Conservation (phyloP, 1,140 invertebrate genomes). For the Holcopasites calliopsidis region DNA sequence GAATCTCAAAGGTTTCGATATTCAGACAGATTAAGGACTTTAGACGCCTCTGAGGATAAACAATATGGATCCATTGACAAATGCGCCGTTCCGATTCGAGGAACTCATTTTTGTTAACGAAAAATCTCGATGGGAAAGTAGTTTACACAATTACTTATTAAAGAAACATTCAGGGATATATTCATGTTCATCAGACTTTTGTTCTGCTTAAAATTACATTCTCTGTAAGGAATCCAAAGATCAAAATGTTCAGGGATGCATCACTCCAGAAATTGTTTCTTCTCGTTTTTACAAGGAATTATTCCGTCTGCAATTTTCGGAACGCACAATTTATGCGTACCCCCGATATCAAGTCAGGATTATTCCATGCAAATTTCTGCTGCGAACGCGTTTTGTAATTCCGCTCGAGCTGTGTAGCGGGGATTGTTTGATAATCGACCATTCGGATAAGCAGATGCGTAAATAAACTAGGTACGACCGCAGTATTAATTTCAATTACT, state of each 20-base stretch:
- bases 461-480: constrained; percentile 17
- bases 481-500: neutral
- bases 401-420: neutral
- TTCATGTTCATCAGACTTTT: too few species aligned
- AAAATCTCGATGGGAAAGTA: neutral
- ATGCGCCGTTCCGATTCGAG: neutral
- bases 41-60: neutral
- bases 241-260: too few species aligned
- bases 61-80: neutral
- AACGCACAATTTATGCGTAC: neutral
- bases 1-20: constrained; percentile 5
- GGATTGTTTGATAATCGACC: constrained; percentile 21
- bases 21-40: constrained; percentile 9
- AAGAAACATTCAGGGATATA: too few species aligned
- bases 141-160: too few species aligned
- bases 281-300: too few species aligned
- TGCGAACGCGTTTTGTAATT: constrained; percentile 10
- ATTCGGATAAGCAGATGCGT: neutral
- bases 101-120: neutral
- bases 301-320: too few species aligned
- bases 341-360: neutral
- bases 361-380: neutral
- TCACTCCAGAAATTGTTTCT: too few species aligned
- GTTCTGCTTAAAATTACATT: too few species aligned
- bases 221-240: too few species aligned